Evolutionary conservation across 2,113 vertebrate species (phyloP).

Genomic region (Centropristis striata): DNA sequence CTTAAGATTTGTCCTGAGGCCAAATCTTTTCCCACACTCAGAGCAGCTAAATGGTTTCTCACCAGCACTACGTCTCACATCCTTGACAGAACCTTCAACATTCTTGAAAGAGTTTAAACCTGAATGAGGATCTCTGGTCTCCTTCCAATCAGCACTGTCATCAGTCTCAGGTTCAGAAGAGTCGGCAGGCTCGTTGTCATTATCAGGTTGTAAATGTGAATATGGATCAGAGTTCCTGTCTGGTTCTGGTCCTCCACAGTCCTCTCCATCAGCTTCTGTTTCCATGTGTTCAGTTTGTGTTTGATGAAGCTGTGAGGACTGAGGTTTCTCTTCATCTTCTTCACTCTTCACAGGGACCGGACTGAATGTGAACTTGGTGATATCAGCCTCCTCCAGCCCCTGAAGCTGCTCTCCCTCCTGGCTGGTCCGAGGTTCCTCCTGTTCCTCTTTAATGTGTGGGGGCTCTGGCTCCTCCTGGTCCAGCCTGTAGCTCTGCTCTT

Average conservation of each 20-base stretch:
- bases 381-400: background rate
- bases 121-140: too few relatives aligned
- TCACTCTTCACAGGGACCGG: conserved; percentile 19
- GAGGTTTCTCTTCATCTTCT: conserved; percentile 30
- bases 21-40: background rate
- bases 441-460: conserved; percentile 5
- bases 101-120: too few relatives aligned
- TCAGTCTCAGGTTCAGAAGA: background rate
- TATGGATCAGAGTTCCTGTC: background rate
- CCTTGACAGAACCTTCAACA: too few relatives aligned
- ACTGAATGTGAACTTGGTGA: background rate
- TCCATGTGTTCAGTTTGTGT: background rate
- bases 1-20: background rate
- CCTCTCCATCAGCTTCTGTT: conserved; percentile 5
- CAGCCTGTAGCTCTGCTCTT: too few relatives aligned
- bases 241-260: background rate
- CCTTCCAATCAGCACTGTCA: background rate
- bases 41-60: too few relatives aligned
- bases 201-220: background rate
- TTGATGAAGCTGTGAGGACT: conserved; percentile 24
- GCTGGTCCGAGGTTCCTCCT: conserved; percentile 27
- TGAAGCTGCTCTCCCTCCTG: conserved; percentile 5
- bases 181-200: background rate
- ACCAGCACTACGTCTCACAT: too few relatives aligned
- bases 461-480: too few relatives aligned